phyloP scores from a whole-genome alignment of 1,140 invertebrate genomes.

The Sitophilus oryzae region DNA sequence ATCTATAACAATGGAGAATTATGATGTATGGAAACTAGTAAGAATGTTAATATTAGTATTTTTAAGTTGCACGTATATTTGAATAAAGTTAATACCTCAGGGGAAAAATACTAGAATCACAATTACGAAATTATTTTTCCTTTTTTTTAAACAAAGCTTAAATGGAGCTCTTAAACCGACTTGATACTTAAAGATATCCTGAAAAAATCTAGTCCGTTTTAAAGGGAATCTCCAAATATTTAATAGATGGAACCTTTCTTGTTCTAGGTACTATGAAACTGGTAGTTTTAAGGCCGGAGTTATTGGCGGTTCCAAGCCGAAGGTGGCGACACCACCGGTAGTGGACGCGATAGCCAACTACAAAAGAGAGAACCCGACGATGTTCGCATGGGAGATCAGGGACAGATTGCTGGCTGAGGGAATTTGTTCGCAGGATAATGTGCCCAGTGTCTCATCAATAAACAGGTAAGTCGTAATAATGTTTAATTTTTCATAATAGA shows the following conservation, averaged over 20 bases:
- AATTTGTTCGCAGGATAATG: slow-evolving; percentile 97
- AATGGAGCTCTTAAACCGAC: too few species aligned
- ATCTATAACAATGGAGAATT: too few species aligned
- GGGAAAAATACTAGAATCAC: too few species aligned
- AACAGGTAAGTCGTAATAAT: slow-evolving; percentile 95
- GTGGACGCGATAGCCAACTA: slow-evolving; percentile 98
- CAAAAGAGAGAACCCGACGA: slow-evolving; percentile 98
- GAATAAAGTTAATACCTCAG: too few species aligned
- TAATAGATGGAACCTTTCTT: slow-evolving; percentile 30
- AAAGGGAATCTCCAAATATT: slow-evolving; percentile 24
- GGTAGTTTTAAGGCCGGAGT: slow-evolving; percentile 98
- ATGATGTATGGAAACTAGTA: too few species aligned
- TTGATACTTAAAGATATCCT: too few species aligned
- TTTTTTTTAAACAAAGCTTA: too few species aligned
- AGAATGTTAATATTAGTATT: too few species aligned
- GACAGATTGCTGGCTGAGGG: slow-evolving; percentile 93
- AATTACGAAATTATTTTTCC: too few species aligned
- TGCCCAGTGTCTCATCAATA: slow-evolving; percentile 97
- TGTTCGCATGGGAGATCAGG: slow-evolving; percentile 99
- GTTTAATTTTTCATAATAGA: too few species aligned
- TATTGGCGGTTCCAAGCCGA: slow-evolving; percentile 98
- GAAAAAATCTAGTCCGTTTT: too few species aligned
- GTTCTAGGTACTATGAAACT: slow-evolving; percentile 91
- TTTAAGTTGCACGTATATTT: too few species aligned
- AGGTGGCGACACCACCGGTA: slow-evolving; percentile 97